phyloP scores from a whole-genome alignment of 2,113 vertebrate species.

The Trinectes maculatus region DNA sequence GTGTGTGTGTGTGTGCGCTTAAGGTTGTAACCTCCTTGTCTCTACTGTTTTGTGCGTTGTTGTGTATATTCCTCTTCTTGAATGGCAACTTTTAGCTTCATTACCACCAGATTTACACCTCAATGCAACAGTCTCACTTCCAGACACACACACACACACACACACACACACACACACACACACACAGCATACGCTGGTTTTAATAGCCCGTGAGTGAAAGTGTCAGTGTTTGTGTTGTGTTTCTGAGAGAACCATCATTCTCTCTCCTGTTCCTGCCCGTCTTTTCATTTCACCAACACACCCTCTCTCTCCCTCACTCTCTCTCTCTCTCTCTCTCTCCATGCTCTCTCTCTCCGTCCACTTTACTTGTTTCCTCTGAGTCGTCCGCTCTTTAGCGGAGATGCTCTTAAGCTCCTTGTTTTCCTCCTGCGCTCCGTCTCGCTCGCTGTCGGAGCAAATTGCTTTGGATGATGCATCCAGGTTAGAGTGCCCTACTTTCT shows the following conservation, averaged over 20 bases:
- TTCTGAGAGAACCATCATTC: too few relatives aligned
- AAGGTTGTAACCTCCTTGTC: not conserved
- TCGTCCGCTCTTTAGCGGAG: conserved; percentile 63
- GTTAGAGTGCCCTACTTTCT: conserved; percentile 79
- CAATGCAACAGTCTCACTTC: too few relatives aligned
- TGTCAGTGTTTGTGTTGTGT: too few relatives aligned
- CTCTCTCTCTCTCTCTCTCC: not conserved
- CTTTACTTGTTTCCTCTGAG: conserved; percentile 70
- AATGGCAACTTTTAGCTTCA: too few relatives aligned
- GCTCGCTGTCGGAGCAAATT: conserved; percentile 67
- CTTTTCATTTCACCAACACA: conserved; percentile 54
- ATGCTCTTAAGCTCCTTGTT: conserved; percentile 74
- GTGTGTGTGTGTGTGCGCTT: not conserved
- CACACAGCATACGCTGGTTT: too few relatives aligned
- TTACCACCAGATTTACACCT: too few relatives aligned
- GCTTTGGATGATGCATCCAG: conserved; percentile 70
- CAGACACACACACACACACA: too few relatives aligned
- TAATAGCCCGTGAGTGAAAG: too few relatives aligned
- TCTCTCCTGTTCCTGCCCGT: conserved; percentile 37
- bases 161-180: too few relatives aligned
- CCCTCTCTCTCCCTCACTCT: conserved; percentile 8
- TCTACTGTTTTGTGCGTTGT: too few relatives aligned
- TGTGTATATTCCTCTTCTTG: too few relatives aligned
- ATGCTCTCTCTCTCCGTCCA: conserved; percentile 40
- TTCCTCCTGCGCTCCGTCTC: conserved; percentile 46